Conservation (phyloP, 2,113 vertebrate genomes). For the Willisornis vidua region DNA sequence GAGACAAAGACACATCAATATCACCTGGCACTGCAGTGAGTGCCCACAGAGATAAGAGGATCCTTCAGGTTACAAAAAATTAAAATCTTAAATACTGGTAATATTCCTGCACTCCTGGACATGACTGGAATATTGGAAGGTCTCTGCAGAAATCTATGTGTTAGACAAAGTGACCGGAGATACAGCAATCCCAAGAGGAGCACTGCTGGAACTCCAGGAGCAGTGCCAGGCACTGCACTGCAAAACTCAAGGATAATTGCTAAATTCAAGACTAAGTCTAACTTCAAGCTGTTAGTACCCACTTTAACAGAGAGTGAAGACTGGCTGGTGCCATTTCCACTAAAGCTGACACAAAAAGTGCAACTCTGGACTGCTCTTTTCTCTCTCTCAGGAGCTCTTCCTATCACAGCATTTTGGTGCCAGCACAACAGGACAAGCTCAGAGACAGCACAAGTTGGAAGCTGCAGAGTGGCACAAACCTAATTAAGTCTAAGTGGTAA, state of each 20-base stretch:
- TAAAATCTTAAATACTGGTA: neutral
- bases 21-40: neutral
- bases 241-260: neutral
- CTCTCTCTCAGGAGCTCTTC: neutral
- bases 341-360: neutral
- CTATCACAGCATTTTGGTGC: neutral
- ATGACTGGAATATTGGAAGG: neutral
- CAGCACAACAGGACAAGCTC: neutral
- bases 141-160: neutral
- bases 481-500: constrained; percentile 35
- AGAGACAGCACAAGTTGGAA: neutral
- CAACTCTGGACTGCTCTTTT: too few relatives aligned
- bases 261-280: neutral
- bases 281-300: neutral
- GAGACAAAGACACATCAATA: neutral
- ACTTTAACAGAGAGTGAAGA: rapidly evolving
- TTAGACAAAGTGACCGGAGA: rapidly evolving
- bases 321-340: neutral
- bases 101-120: neutral
- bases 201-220: neutral
- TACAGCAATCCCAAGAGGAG: neutral
- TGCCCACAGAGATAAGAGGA: neutral
- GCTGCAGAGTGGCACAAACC: constrained; percentile 39
- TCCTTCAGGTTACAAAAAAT: neutral
- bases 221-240: neutral